A percentile compares a stretch with the other conserved stretches of the same genome.
phyloP scores from a whole-genome alignment of 2,113 vertebrate genomes.

The Synodontis membranacea region DNA sequence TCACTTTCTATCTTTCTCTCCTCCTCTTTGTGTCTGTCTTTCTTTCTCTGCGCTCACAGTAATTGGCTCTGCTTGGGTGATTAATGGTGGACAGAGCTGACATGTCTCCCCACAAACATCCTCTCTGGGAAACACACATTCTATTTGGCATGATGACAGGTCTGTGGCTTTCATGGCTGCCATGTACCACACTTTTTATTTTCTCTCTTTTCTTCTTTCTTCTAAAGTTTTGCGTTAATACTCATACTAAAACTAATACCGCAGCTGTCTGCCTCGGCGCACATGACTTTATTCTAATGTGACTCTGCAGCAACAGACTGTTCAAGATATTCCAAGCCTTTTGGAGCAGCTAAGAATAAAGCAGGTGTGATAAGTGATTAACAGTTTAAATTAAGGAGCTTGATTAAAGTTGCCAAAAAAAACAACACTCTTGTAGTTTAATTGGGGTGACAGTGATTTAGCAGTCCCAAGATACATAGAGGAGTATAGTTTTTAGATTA shows the following conservation, averaged over 20 bases:
- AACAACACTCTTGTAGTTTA: constrained; percentile 15
- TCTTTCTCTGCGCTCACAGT: constrained; percentile 54
- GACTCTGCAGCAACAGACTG: constrained; percentile 58
- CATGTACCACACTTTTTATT: constrained; percentile 19
- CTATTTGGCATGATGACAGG: constrained; percentile 52
- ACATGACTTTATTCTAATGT: constrained; percentile 56
- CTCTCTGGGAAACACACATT: constrained; percentile 45
- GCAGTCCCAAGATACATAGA: not conserved
- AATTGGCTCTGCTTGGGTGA: constrained; percentile 72
- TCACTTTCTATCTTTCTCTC: constrained; percentile 11
- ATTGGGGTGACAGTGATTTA: not conserved
- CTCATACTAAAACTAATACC: no score
- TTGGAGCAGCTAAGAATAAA: constrained; percentile 65
- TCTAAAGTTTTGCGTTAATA: constrained; percentile 40
- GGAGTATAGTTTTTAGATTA: not conserved
- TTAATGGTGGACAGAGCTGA: constrained; percentile 71
- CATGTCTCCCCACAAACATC: constrained; percentile 66
- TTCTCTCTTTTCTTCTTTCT: constrained; percentile 8
- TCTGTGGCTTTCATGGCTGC: constrained; percentile 32
- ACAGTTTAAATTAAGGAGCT: constrained; percentile 56
- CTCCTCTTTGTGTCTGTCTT: not conserved
- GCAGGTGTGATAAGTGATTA: constrained; percentile 62
- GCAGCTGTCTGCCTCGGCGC: constrained; percentile 25
- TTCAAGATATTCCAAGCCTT: constrained; percentile 62
- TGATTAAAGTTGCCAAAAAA: constrained; percentile 47